These are phyloP conservation scores for Corythoichthys intestinalis DNA, from an alignment of 2,113 vertebrate genomes.

Conservation along the genomic window DNA sequence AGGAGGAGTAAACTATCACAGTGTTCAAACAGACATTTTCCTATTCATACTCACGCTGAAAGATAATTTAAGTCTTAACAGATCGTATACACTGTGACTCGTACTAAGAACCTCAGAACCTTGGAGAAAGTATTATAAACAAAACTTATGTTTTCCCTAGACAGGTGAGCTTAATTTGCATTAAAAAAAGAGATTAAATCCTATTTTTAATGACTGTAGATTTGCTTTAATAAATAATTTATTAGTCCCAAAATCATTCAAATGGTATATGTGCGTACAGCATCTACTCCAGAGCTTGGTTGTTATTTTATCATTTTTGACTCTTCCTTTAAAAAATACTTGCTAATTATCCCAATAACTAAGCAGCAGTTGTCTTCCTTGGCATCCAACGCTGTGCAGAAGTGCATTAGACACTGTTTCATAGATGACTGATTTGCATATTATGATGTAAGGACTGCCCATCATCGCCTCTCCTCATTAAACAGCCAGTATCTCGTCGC, in stretches of 20 bases:
- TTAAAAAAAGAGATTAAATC: background rate
- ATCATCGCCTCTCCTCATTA: conserved; percentile 65
- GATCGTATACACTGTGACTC: too few species aligned
- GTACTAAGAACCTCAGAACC: too few species aligned
- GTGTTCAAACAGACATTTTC: too few species aligned
- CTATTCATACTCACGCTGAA: too few species aligned
- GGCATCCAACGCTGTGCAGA: conserved; percentile 38
- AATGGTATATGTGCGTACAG: background rate
- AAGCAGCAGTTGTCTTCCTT: conserved; percentile 38
- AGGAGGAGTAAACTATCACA: too few species aligned
- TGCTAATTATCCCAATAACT: conserved; percentile 61
- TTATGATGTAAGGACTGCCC: conserved; percentile 61
- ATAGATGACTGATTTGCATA: conserved; percentile 71
- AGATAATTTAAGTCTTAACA: too few species aligned
- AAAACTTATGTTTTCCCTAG: background rate
- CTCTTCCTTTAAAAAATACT: conserved; percentile 38
- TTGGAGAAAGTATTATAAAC: too few species aligned
- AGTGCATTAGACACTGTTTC: conserved; percentile 63
- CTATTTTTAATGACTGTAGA: background rate
- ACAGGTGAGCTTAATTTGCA: background rate
- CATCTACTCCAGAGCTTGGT: background rate
- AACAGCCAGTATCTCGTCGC: conserved; percentile 57
- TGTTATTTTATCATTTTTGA: conserved; percentile 31
- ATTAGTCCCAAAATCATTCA: background rate
- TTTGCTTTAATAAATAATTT: background rate